Conservation (phyloP, 2,888 invertebrate genomes). For the Augiades crinisus region DNA sequence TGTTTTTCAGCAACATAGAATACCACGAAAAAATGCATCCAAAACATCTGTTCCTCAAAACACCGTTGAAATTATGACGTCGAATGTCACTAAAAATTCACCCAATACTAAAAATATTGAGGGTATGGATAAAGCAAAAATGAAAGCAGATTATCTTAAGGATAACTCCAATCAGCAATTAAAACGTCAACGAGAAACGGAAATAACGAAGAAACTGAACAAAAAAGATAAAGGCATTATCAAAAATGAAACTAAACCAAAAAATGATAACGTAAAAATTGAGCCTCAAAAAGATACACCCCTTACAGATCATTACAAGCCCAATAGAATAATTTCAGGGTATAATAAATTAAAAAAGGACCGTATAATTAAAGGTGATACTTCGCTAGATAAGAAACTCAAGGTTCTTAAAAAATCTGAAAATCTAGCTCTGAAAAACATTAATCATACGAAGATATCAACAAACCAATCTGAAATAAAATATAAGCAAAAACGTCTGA, state of each 20-base stretch:
- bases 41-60: background rate
- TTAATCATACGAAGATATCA: background rate
- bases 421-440: background rate
- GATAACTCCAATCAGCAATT: background rate
- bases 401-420: background rate
- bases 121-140: background rate
- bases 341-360: background rate
- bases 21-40: constrained; percentile 14
- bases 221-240: background rate
- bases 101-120: background rate
- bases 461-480: background rate
- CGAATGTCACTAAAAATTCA: background rate
- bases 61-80: background rate
- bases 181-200: background rate
- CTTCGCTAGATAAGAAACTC: background rate
- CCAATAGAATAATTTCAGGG: background rate
- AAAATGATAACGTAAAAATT: background rate
- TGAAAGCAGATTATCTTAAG: background rate
- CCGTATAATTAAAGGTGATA: background rate
- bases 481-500: background rate
- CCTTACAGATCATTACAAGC: background rate
- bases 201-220: background rate
- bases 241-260: background rate
- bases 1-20: constrained; percentile 12
- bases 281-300: background rate